phyloP scores from a whole-genome alignment of 1,140 invertebrate genomes.

The Phthorimaea operculella region DNA sequence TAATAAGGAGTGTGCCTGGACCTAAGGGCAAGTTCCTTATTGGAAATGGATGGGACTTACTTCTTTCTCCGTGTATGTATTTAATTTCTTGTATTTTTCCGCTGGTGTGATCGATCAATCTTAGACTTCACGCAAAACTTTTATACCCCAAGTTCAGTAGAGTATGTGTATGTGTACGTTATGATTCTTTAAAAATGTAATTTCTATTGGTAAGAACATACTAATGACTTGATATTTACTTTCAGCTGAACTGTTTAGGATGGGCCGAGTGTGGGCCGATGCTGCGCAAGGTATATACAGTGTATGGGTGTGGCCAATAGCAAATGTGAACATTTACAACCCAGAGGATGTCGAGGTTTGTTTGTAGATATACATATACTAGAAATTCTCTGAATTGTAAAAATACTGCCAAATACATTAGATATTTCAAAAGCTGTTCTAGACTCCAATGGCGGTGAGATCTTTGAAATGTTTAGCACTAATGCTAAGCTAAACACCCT shows the following conservation, averaged over 20 bases:
- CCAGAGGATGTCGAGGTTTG: constrained; percentile 42
- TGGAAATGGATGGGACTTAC: constrained; percentile 27
- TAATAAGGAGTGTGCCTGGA: constrained; percentile 27
- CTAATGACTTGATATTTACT: constrained; percentile 1
- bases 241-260: constrained; percentile 28
- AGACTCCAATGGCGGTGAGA: no score
- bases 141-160: no score
- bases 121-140: not conserved
- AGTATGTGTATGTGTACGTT: no score
- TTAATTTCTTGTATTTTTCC: not conserved
- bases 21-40: constrained; percentile 27
- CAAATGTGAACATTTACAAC: constrained; percentile 30
- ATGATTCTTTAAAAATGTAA: no score
- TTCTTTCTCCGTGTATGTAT: constrained; percentile 17
- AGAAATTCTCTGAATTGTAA: not conserved
- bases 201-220: no score
- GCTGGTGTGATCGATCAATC: not conserved
- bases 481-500: not conserved
- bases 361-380: not conserved
- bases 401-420: no score
- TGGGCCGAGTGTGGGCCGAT: constrained; percentile 21
- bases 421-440: not conserved
- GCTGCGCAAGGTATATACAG: constrained; percentile 29
- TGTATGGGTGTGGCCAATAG: constrained; percentile 25
- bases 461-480: not conserved